phyloP scores from a whole-genome alignment of 2,888 invertebrate species.

The Phorcus lineatus region DNA sequence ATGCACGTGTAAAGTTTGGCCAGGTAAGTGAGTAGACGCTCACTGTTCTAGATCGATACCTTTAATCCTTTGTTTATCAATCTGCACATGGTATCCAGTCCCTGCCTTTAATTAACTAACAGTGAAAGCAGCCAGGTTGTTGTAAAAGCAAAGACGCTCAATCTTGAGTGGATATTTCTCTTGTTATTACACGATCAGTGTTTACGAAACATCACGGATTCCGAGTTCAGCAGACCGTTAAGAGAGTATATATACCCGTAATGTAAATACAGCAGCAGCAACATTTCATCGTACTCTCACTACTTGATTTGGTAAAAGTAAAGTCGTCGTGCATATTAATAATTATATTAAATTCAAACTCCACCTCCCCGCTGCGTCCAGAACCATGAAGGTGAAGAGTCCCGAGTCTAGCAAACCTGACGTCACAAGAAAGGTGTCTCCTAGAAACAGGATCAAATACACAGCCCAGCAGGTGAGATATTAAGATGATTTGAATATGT shows the following conservation, averaged over 20 bases:
- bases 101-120: background rate
- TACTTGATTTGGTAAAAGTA: too few relatives aligned
- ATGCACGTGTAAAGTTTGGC: slow-evolving; percentile 1
- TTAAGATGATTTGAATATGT: too few relatives aligned
- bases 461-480: background rate
- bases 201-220: too few relatives aligned
- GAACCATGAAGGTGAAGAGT: background rate
- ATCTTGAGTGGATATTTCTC: too few relatives aligned
- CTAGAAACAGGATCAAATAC: background rate
- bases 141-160: background rate
- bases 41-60: background rate
- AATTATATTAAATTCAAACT: too few relatives aligned
- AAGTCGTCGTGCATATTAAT: too few relatives aligned
- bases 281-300: too few relatives aligned
- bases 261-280: too few relatives aligned
- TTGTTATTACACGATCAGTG: too few relatives aligned
- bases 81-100: background rate
- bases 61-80: background rate
- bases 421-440: background rate
- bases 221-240: too few relatives aligned
- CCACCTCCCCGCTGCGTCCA: too few relatives aligned
- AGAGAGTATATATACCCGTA: too few relatives aligned
- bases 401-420: background rate
- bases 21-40: slow-evolving; percentile 8
- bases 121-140: background rate